A percentile compares a stretch with the other conserved stretches of the same genome.
Evolutionary conservation across 2,113 vertebrate species (phyloP).

Genomic region (Rhipidura dahli): DNA sequence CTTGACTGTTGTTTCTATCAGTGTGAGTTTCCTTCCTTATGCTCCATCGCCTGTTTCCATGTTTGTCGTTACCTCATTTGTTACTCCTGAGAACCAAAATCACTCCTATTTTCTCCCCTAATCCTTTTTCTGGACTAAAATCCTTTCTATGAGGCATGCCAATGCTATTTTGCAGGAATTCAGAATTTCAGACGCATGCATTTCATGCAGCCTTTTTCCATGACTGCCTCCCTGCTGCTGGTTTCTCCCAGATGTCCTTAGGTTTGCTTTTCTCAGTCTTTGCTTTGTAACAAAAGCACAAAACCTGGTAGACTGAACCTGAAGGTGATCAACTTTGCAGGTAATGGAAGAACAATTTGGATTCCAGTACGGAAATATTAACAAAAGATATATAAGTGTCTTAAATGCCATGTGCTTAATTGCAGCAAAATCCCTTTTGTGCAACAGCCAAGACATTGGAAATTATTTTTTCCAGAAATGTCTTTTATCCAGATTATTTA

Average conservation of each 20-base stretch:
- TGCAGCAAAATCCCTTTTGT: not conserved
- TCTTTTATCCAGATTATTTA: not conserved
- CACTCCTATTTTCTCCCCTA: not conserved
- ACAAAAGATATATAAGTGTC: not conserved
- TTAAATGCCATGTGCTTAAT: not conserved
- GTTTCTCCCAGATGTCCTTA: not conserved
- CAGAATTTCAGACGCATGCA: not conserved
- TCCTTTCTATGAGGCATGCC: not conserved
- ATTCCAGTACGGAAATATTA: not conserved
- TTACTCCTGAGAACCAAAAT: not conserved
- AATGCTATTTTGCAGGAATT: not conserved
- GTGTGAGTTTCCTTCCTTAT: not conserved
- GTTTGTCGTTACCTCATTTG: not conserved
- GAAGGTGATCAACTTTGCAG: not conserved
- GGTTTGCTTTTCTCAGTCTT: not conserved
- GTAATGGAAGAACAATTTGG: not conserved
- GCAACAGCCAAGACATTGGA: not conserved
- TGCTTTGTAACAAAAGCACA: not conserved
- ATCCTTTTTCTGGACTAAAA: not conserved
- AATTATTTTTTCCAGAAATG: not conserved
- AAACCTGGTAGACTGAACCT: not conserved
- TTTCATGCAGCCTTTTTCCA: not conserved
- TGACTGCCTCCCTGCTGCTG: not conserved
- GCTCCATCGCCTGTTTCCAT: not conserved
- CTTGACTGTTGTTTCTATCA: not conserved